Evolutionary conservation across 2,797 vertebrate species (phyloP).

Genomic region (Anabas testudineus): DNA sequence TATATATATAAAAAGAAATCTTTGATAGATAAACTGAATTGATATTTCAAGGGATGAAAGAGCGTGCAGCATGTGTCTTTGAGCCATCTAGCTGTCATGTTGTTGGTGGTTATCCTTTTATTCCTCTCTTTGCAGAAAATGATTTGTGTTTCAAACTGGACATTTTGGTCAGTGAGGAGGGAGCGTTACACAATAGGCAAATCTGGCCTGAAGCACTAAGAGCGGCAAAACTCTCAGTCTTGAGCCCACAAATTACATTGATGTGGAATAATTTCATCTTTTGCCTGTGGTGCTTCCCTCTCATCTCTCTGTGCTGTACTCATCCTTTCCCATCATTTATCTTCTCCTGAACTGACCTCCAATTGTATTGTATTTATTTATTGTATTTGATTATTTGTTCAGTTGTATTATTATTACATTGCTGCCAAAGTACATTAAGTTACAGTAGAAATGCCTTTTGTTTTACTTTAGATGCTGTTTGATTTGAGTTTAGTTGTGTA

Average conservation of each 20-base stretch:
- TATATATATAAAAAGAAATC: no score
- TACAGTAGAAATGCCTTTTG: constrained; percentile 15
- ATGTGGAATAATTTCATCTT: constrained; percentile 75
- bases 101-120: constrained; percentile 75
- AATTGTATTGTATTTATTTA: no score
- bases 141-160: constrained; percentile 62
- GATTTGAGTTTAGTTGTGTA: constrained; percentile 27
- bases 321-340: constrained; percentile 55
- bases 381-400: neutral
- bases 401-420: constrained; percentile 22
- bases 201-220: constrained; percentile 68
- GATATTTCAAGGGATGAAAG: constrained; percentile 38
- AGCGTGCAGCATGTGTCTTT: constrained; percentile 83
- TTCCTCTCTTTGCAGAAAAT: constrained; percentile 68
- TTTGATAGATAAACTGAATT: constrained; percentile 11
- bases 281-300: constrained; percentile 67
- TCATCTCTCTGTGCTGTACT: constrained; percentile 40
- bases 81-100: constrained; percentile 47
- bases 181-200: constrained; percentile 71
- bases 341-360: constrained; percentile 49
- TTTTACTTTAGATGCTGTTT: constrained; percentile 32
- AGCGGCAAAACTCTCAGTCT: constrained; percentile 72
- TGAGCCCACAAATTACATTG: constrained; percentile 76
- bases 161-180: constrained; percentile 64
- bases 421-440: constrained; percentile 14